Conservation (phyloP, 2,113 vertebrate species). For the Cyanistes caeruleus region DNA sequence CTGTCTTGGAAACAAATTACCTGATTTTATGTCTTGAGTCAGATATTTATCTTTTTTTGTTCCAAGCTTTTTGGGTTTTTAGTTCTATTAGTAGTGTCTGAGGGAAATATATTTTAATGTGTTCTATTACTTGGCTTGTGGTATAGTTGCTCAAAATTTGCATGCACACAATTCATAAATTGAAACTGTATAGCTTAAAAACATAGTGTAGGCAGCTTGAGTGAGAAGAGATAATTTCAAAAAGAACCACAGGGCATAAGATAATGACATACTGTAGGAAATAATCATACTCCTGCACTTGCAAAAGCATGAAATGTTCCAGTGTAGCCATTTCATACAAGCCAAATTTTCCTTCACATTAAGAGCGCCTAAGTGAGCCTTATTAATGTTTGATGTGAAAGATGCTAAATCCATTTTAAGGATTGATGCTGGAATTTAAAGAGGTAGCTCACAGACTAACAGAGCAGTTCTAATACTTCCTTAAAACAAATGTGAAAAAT, state of each 20-base stretch:
- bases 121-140: slow-evolving; percentile 35
- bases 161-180: slow-evolving; percentile 43
- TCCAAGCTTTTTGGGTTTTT: not conserved
- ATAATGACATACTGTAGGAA: slow-evolving; percentile 67
- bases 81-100: slow-evolving; percentile 8
- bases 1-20: slow-evolving; percentile 18
- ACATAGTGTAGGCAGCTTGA: slow-evolving; percentile 11
- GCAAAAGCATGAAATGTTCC: slow-evolving; percentile 60
- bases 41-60: not conserved
- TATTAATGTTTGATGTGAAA: slow-evolving; percentile 64
- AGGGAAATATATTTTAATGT: slow-evolving; percentile 20
- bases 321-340: slow-evolving; percentile 60
- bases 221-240: slow-evolving; percentile 52
- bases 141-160: slow-evolving; percentile 52
- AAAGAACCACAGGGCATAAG: slow-evolving; percentile 58
- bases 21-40: slow-evolving; percentile 36
- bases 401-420: slow-evolving; percentile 47
- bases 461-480: not conserved
- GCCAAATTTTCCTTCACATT: slow-evolving; percentile 58
- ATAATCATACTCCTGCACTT: slow-evolving; percentile 58
- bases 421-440: slow-evolving; percentile 55
- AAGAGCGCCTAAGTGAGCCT: slow-evolving; percentile 50
- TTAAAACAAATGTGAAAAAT: not conserved
- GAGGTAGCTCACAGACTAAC: not conserved
- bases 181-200: slow-evolving; percentile 51